phyloP scores from a whole-genome alignment of 2,888 invertebrate genomes.

The Catocala nupta region DNA sequence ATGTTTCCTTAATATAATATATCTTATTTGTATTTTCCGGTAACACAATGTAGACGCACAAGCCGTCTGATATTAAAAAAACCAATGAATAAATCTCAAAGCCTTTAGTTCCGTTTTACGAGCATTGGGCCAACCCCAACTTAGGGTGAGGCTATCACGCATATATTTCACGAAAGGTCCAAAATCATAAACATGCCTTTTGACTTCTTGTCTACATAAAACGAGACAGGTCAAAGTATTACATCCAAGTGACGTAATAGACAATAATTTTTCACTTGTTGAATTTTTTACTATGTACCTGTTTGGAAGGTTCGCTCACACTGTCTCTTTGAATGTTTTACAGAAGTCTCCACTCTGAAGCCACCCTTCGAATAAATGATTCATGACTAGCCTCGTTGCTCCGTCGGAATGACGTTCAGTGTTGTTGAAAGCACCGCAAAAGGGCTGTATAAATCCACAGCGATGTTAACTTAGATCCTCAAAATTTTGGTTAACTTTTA shows the following conservation, averaged over 20 bases:
- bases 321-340: slow-evolving; percentile 62
- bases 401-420: slow-evolving; percentile 41
- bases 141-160: slow-evolving; percentile 14
- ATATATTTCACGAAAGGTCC: slow-evolving; percentile 15
- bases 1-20: not conserved
- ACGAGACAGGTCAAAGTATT: slow-evolving; percentile 16
- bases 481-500: slow-evolving; percentile 8
- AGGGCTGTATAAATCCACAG: slow-evolving; percentile 31
- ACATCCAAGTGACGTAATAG: slow-evolving; percentile 34
- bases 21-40: slow-evolving; percentile 12
- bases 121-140: slow-evolving; percentile 8
- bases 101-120: slow-evolving; percentile 8
- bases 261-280: slow-evolving; percentile 49
- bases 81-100: slow-evolving; percentile 14
- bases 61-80: slow-evolving; percentile 1
- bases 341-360: slow-evolving; percentile 57
- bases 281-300: slow-evolving; percentile 52
- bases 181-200: slow-evolving; percentile 19
- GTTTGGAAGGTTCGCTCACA: slow-evolving; percentile 41
- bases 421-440: slow-evolving; percentile 36
- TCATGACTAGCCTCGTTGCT: slow-evolving; percentile 56
- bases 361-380: slow-evolving; percentile 65
- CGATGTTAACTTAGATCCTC: slow-evolving; percentile 9
- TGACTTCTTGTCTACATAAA: slow-evolving; percentile 20
- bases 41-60: not conserved